Evolutionary conservation across 2,888 invertebrate genomes (phyloP).

Genomic region (Encarsia formosa): DNA sequence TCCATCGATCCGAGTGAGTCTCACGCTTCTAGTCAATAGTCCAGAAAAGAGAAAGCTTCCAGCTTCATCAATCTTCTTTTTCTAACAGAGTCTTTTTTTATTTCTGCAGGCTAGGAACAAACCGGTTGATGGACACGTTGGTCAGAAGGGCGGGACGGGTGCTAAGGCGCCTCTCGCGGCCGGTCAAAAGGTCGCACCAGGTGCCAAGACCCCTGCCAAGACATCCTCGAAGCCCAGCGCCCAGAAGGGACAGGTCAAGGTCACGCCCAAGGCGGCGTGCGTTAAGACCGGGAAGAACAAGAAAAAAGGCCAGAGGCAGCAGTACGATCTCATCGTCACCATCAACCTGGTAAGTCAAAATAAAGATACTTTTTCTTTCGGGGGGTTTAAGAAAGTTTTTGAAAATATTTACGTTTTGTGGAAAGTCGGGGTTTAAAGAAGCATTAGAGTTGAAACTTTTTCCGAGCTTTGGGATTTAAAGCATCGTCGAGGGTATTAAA

Average conservation of each 20-base stretch:
- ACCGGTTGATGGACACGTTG: constrained; percentile 74
- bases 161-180: constrained; percentile 59
- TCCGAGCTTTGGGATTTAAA: too few relatives aligned
- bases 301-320: constrained; percentile 75
- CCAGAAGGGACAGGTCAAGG: constrained; percentile 69
- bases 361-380: not conserved
- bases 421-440: too few relatives aligned
- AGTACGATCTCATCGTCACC: constrained; percentile 76
- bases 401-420: too few relatives aligned
- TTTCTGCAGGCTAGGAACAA: constrained; percentile 71
- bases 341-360: constrained; percentile 69
- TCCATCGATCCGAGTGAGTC: too few relatives aligned
- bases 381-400: not conserved
- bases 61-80: not conserved
- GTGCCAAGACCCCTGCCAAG: constrained; percentile 58
- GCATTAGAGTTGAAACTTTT: too few relatives aligned
- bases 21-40: too few relatives aligned
- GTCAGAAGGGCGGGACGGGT: constrained; percentile 67
- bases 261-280: constrained; percentile 51
- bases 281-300: constrained; percentile 68
- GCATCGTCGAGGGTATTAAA: too few relatives aligned
- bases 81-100: not conserved
- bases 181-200: constrained; percentile 60
- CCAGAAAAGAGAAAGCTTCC: too few relatives aligned
- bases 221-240: constrained; percentile 67